Evolutionary conservation across 1,140 invertebrate genomes (phyloP).

Genomic region (Bombus sibiricus): DNA sequence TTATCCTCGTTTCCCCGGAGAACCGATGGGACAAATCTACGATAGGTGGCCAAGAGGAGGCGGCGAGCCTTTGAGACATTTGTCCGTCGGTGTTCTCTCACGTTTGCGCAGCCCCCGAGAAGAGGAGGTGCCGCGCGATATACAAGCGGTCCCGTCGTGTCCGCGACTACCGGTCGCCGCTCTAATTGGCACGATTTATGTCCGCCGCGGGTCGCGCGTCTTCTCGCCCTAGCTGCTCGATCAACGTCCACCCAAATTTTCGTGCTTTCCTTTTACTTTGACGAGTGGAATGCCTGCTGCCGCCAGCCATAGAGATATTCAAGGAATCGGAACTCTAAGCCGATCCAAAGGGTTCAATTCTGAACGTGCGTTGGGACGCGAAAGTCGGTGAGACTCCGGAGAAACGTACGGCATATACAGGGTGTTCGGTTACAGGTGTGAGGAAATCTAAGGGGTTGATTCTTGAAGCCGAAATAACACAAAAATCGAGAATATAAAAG

Average conservation of each 20-base stretch:
- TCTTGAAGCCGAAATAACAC: no score
- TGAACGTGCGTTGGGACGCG: no score
- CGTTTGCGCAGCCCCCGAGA: slow-evolving; percentile 19
- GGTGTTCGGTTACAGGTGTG: no score
- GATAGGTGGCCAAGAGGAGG: slow-evolving; percentile 10
- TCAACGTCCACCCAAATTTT: slow-evolving; percentile 38
- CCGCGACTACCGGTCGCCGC: slow-evolving; percentile 62
- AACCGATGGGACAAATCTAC: slow-evolving; percentile 33
- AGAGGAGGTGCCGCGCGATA: slow-evolving; percentile 44
- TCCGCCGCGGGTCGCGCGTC: slow-evolving; percentile 68
- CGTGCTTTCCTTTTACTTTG: slow-evolving; percentile 6
- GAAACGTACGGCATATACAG: no score
- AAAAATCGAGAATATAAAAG: no score
- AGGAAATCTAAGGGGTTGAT: no score
- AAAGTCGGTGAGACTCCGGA: no score
- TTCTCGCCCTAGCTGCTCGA: slow-evolving; percentile 59
- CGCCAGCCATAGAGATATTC: no score
- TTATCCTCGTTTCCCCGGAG: slow-evolving; percentile 11
- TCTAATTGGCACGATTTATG: slow-evolving; percentile 80
- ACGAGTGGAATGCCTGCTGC: not conserved
- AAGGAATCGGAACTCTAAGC: no score
- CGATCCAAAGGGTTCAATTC: no score
- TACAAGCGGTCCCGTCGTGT: slow-evolving; percentile 40
- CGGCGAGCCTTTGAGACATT: slow-evolving; percentile 60
- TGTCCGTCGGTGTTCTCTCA: slow-evolving; percentile 58